Conservation (phyloP, 2,888 invertebrate species). For the Linnaemya vulpina region DNA sequence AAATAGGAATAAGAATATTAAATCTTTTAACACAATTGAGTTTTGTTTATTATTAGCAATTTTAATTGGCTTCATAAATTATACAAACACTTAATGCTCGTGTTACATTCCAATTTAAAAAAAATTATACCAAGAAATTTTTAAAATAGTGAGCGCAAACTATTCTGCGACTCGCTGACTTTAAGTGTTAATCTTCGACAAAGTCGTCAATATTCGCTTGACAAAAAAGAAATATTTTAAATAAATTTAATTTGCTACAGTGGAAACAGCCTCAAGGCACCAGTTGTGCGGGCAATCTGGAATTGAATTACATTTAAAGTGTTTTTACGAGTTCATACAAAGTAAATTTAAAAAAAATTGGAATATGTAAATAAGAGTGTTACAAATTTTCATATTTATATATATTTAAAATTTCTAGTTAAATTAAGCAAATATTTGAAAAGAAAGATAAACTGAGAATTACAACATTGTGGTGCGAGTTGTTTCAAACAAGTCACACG, state of each 20-base stretch:
- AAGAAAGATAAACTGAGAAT: conserved; percentile 17
- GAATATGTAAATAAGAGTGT: conserved; percentile 5
- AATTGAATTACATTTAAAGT: background rate
- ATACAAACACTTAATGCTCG: background rate
- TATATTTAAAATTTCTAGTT: conserved; percentile 21
- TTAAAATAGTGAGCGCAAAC: background rate
- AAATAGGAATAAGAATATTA: background rate
- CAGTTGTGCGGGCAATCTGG: background rate
- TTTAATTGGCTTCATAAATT: conserved; percentile 36
- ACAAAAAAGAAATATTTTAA: background rate
- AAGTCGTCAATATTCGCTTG: background rate
- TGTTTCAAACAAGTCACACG: background rate
- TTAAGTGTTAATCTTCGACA: background rate
- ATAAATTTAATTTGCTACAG: background rate
- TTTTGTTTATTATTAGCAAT: conserved; percentile 33
- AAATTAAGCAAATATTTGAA: conserved; percentile 39
- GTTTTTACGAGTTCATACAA: background rate
- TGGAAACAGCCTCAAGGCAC: background rate
- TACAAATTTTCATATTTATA: background rate
- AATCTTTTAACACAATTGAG: background rate
- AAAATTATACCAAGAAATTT: background rate
- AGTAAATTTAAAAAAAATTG: background rate
- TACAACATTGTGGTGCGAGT: conserved; percentile 16
- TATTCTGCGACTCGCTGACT: too few relatives aligned
- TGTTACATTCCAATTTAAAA: background rate